Base-by-base conservation (phyloP, 2,888 invertebrate genomes). In the Eumacrocentrus americanus region DNA sequence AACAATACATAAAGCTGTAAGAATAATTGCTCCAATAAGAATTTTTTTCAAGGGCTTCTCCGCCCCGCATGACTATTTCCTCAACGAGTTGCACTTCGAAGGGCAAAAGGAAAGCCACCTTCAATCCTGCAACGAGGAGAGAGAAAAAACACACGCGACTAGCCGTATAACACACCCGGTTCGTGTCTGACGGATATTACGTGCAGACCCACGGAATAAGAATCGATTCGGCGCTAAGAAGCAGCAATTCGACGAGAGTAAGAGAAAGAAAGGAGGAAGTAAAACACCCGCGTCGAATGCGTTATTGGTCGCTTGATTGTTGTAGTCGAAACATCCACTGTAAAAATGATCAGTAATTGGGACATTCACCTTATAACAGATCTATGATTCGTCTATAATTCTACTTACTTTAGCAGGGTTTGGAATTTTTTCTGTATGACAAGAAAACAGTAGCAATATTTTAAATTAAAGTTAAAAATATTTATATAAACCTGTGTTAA, bases 101-200 rank as follows among this genome's bases (percentile, higher is more conserved):
- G 23, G 46, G 65, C 64, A 69, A 59, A 46, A 53, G 62, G 62
- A 63, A 62, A 65, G 53, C 61, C 16, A 50, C 34, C 18, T 14
- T 11, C 12, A 37, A 37, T 16, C 9, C 25, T 7, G 56, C 16
- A n/a, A 14, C 29, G 25, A 20, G 29, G 53, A 18, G 16, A 25
- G 29, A 59, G 20, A 46, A 53, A 25, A 46, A 48, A 25, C 25
- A 40, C 52, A 53, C 37, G 53, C 53, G 34, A 59, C 48, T 37
- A 38, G 47, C 44, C 53, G 46, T 66, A 64, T 61, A 70, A 67
- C 66, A 64, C 67, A 58, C 62, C 58, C 62, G 52, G 70, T 72
- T 73, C 75, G 76, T 76, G 75, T 66, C 70, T 70, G 66, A 65
- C 66, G 68, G 73, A 69, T 70, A 76, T 76, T 76, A 76, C 67